phyloP scores from a whole-genome alignment of 2,797 vertebrate genomes.

The Balearica regulorum region DNA sequence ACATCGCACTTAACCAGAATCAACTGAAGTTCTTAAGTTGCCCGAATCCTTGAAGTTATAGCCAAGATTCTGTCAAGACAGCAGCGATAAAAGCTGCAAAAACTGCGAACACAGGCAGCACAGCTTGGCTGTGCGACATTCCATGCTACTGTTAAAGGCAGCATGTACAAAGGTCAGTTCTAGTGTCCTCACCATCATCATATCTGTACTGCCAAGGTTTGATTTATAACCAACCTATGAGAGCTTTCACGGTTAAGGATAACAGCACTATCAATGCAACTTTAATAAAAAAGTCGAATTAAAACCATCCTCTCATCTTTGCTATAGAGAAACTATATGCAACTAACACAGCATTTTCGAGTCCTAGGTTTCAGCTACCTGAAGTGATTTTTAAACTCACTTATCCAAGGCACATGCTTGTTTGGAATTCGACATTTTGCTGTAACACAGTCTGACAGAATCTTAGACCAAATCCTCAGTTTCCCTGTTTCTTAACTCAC shows the following conservation, averaged over 20 bases:
- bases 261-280: not conserved
- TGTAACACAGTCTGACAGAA: not conserved
- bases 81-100: not conserved
- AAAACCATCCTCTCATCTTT: not conserved
- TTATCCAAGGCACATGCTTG: not conserved
- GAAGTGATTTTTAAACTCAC: not conserved
- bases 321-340: not conserved
- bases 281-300: not conserved
- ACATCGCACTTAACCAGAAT: not conserved
- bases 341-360: not conserved
- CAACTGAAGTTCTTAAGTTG: not conserved
- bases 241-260: not conserved
- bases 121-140: not conserved
- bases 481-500: not conserved
- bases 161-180: not conserved
- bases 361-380: not conserved
- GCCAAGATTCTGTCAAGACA: not conserved
- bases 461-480: not conserved
- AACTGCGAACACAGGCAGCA: not conserved
- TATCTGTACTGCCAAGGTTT: not conserved
- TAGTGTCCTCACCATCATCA: accelerated
- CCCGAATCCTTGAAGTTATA: not conserved
- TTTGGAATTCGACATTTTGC: not conserved
- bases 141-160: not conserved
- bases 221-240: not conserved